Evolutionary conservation across 92 coral and sea anemone species (phyloP).

Genomic region (Palythoa grandiflora): DNA sequence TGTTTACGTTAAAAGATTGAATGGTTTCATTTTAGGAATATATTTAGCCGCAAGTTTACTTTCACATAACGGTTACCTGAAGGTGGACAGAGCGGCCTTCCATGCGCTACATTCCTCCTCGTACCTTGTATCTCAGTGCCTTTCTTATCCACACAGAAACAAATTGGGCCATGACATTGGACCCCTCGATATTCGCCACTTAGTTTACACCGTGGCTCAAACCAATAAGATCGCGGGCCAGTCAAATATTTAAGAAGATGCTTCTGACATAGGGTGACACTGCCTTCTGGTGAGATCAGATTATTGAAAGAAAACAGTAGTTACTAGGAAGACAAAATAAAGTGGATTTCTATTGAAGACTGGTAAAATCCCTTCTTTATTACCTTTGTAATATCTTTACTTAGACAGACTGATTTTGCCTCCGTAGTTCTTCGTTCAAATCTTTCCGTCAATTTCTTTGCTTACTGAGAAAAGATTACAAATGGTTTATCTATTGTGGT

Average conservation of each 20-base stretch:
- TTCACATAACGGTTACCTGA: constrained; percentile 47
- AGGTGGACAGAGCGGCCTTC: constrained; percentile 69
- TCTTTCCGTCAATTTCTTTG: no score
- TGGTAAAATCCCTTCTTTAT: no score
- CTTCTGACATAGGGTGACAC: constrained; percentile 74
- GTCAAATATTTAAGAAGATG: constrained; percentile 70
- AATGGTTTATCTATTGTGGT: no score
- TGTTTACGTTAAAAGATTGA: no score
- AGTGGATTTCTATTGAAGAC: background rate
- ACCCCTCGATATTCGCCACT: constrained; percentile 72
- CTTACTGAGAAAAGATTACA: no score
- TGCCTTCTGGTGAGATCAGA: constrained; percentile 23
- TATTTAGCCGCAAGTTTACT: background rate
- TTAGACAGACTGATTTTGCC: no score
- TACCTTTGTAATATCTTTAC: no score
- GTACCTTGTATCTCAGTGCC: constrained; percentile 78
- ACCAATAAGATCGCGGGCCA: constrained; percentile 58
- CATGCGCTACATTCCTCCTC: constrained; percentile 65
- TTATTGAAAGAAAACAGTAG: background rate
- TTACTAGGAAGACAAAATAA: background rate
- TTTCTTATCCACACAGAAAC: constrained; percentile 81
- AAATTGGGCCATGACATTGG: constrained; percentile 75
- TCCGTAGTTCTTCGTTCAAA: no score
- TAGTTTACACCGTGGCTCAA: constrained; percentile 78
- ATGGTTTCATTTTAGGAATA: background rate